Evolutionary conservation across 2,888 invertebrate genomes (phyloP).

Genomic region (Andrena chrysosceles): DNA sequence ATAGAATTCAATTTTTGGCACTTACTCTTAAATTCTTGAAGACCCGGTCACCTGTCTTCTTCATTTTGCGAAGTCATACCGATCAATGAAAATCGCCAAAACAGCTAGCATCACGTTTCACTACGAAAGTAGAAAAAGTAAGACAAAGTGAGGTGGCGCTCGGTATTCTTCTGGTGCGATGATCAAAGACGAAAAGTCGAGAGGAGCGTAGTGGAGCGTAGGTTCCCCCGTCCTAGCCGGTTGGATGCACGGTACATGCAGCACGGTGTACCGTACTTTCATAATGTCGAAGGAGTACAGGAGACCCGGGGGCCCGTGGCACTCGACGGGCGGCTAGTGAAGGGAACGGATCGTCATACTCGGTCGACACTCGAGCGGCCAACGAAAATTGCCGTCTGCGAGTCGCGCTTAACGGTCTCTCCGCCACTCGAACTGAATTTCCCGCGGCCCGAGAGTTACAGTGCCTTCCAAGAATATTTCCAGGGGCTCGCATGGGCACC

Average conservation of each 20-base stretch:
- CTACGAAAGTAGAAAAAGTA: background rate
- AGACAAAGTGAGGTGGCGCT: background rate
- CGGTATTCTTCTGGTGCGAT: slow-evolving; percentile 19
- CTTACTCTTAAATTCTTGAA: no score
- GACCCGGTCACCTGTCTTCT: no score
- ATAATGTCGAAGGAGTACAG: slow-evolving; percentile 74
- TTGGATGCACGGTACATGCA: slow-evolving; percentile 53
- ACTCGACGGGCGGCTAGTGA: slow-evolving; percentile 82
- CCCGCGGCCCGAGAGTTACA: background rate
- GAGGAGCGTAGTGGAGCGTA: slow-evolving; percentile 32
- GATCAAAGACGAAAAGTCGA: slow-evolving; percentile 21
- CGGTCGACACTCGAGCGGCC: slow-evolving; percentile 59
- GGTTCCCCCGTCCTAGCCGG: slow-evolving; percentile 44
- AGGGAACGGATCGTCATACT: slow-evolving; percentile 79
- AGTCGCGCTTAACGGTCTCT: slow-evolving; percentile 41
- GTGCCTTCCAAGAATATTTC: background rate
- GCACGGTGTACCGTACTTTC: slow-evolving; percentile 75
- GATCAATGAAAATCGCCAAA: no score
- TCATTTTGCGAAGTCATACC: no score
- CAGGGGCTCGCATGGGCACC: background rate
- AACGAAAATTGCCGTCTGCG: slow-evolving; percentile 63
- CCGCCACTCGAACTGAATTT: background rate
- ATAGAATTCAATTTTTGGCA: no score
- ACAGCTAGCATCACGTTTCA: no score
- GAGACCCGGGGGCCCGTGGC: slow-evolving; percentile 69